Base-by-base conservation (phyloP, 2,888 invertebrate genomes). In the Acrocyrtus sp. region DNA sequence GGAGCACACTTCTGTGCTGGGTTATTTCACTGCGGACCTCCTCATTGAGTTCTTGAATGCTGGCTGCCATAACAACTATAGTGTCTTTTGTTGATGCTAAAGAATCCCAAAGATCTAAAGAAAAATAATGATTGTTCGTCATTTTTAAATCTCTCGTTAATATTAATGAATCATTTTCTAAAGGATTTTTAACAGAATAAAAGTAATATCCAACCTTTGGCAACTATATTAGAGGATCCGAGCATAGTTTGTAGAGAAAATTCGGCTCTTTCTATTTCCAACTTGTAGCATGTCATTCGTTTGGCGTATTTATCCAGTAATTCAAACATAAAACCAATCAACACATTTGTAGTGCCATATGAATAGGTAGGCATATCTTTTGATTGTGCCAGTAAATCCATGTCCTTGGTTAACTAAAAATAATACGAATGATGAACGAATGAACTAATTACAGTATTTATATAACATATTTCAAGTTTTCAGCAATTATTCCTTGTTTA, bases 221-320 rank as follows among this genome's bases (percentile, higher is more conserved):
- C 50, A 17, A 41, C 39, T 3, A 54, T 19, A 19, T 48, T n/a
- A 24, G 29, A 39, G 2, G 48, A 24, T 41, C 48, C 57, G 5
- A 48, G 51, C 3, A 67, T 34, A 19, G 67, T 61, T 45, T 43
- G 48, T 3, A 74, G 48, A 17, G 68, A 26, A 17, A 57, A 39
- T 29, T 74, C 74, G 5, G 62, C 67, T n/a, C 63, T 24, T 45
- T 74, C 74, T 4, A 74, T 63, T 53, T 74, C 74, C 27, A 45
- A 10, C 39, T 74, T 74, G 29, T 74, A 74, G 12, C 22, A 39
- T 1, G 24, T 4, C 74, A 74, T 62, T 4, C 62, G 62, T 8
- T 27, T 43, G 1, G 48, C 10, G 29, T 63, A 68, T 27, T 63
- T 68, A 8, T 27, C 22, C 1, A 63, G 21, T 6, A 74, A 15